phyloP scores from a whole-genome alignment of 2,113 vertebrate species.

The Hoplias malabaricus region DNA sequence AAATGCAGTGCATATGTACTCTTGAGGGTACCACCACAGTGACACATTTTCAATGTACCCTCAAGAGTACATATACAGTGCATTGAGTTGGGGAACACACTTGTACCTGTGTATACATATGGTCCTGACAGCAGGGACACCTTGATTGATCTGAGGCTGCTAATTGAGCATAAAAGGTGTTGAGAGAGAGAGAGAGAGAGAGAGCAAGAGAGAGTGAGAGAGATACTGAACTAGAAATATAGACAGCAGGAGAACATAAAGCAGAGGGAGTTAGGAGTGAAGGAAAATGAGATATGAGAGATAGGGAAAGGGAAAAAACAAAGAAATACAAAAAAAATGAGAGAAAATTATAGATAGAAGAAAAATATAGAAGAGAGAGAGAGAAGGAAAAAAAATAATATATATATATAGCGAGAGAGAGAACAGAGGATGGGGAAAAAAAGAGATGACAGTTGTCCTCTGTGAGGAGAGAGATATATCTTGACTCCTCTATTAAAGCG shows the following conservation, averaged over 20 bases:
- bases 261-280: background rate
- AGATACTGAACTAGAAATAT: background rate
- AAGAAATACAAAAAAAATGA: background rate
- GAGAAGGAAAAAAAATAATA: background rate
- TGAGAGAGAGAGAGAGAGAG: background rate
- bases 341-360: background rate
- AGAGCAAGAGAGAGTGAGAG: background rate
- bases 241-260: background rate
- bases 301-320: background rate
- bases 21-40: no score
- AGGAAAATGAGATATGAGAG: background rate
- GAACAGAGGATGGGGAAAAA: background rate
- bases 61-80: no score
- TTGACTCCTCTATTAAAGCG: constrained; percentile 36
- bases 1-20: no score
- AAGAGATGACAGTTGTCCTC: constrained; percentile 20
- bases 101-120: no score
- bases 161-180: constrained; percentile 16
- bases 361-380: background rate
- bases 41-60: no score
- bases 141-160: constrained; percentile 22
- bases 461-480: constrained; percentile 1
- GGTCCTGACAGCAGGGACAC: background rate
- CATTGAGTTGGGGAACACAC: no score
- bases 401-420: background rate